Percentiles rank a stretch among this genome's conserved stretches.
Evolutionary conservation across 2,797 vertebrate species (phyloP).

Genomic region (Ctenosaura bakeri): DNA sequence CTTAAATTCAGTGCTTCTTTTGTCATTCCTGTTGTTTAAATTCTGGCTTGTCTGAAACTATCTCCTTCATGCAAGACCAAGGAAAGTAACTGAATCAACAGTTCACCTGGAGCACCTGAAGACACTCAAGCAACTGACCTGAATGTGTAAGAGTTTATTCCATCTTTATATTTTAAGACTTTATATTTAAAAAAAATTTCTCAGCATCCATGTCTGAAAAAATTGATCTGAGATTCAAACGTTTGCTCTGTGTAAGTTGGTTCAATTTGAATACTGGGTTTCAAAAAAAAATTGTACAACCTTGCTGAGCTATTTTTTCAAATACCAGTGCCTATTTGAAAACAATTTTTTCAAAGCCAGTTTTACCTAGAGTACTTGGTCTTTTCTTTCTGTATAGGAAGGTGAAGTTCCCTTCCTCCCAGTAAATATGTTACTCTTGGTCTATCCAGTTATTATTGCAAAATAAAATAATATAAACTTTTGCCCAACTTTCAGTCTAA

Average conservation of each 20-base stretch:
- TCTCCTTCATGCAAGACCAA: background rate
- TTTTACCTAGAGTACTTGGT: background rate
- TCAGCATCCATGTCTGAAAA: background rate
- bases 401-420: background rate
- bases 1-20: background rate
- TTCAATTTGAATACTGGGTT: background rate
- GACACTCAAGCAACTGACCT: background rate
- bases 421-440: background rate
- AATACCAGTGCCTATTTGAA: background rate
- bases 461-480: background rate
- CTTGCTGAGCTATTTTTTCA: background rate
- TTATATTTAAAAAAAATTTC: background rate
- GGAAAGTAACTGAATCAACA: background rate
- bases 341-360: background rate
- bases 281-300: background rate
- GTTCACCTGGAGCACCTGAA: background rate
- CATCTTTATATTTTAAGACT: background rate
- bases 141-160: conserved; percentile 25
- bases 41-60: background rate
- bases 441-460: background rate
- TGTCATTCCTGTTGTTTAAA: background rate
- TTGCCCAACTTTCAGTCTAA: background rate
- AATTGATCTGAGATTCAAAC: background rate
- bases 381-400: background rate
- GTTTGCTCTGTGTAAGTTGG: background rate